phyloP scores from a whole-genome alignment of 2,888 invertebrate species.

The Chironomus tentans region DNA sequence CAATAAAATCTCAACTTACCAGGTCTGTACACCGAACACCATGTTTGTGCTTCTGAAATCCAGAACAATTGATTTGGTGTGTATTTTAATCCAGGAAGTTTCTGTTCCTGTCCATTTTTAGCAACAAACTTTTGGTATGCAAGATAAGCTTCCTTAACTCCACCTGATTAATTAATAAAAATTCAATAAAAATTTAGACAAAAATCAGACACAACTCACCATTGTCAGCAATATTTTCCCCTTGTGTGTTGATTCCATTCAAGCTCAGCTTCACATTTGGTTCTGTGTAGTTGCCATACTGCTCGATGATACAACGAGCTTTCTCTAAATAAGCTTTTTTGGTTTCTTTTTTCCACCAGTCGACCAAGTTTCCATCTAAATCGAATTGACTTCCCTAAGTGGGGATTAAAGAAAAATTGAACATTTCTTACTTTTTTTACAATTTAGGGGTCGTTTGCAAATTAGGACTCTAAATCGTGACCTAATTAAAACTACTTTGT shows the following conservation, averaged over 20 bases:
- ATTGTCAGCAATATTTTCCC: constrained; percentile 29
- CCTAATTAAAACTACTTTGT: too few species aligned
- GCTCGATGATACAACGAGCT: constrained; percentile 76
- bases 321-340: constrained; percentile 66
- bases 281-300: constrained; percentile 76
- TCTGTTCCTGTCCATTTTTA: constrained; percentile 16
- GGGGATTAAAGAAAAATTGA: too few species aligned
- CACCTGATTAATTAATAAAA: neutral
- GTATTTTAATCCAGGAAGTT: constrained; percentile 27
- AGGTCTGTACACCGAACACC: constrained; percentile 1
- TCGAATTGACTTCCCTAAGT: constrained; percentile 85
- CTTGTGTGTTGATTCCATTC: constrained; percentile 26
- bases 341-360: constrained; percentile 78
- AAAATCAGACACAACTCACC: too few species aligned
- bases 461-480: too few species aligned
- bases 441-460: too few species aligned
- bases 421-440: too few species aligned
- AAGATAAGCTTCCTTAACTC: constrained; percentile 24
- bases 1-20: neutral
- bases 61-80: constrained; percentile 27
- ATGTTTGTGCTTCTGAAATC: constrained; percentile 24
- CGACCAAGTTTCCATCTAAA: constrained; percentile 71
- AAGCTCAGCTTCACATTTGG: constrained; percentile 60
- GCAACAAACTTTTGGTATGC: constrained; percentile 25
- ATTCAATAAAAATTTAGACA: too few species aligned